A percentile compares a stretch with the other conserved stretches of the same genome.
These are phyloP conservation scores for Mungos mungo DNA, from an alignment of 2,113 vertebrate genomes.

Conservation along the genomic window DNA sequence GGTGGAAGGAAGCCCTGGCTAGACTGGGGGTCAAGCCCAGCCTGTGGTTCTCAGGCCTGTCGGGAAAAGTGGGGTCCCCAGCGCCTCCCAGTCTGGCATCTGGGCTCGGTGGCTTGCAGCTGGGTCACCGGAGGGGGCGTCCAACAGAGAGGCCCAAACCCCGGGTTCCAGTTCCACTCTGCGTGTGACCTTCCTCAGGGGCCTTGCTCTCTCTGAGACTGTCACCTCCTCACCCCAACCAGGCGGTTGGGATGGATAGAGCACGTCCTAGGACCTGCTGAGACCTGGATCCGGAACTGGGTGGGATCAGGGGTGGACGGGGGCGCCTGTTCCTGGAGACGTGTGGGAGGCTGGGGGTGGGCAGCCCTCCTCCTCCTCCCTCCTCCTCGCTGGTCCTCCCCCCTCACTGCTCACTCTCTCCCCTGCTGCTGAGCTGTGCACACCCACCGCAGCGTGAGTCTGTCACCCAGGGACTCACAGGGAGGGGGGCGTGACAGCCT, in stretches of 20 bases:
- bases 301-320: accelerated
- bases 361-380: too few relatives aligned
- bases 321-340: neutral
- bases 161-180: neutral
- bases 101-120: neutral
- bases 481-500: neutral
- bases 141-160: neutral
- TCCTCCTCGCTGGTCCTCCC: neutral
- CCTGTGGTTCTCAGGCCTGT: neutral
- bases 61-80: neutral
- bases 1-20: too few relatives aligned
- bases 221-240: neutral
- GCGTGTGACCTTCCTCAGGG: neutral
- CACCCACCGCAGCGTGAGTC: neutral
- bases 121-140: neutral
- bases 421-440: neutral
- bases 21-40: neutral
- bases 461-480: conserved; percentile 8
- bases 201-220: neutral
- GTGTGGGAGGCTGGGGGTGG: neutral
- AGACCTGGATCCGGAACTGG: neutral
- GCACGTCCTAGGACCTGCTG: neutral
- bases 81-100: too few relatives aligned
- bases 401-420: neutral
- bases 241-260: neutral